phyloP scores from a whole-genome alignment of 2,888 invertebrate genomes.

The Lycia hirtaria region DNA sequence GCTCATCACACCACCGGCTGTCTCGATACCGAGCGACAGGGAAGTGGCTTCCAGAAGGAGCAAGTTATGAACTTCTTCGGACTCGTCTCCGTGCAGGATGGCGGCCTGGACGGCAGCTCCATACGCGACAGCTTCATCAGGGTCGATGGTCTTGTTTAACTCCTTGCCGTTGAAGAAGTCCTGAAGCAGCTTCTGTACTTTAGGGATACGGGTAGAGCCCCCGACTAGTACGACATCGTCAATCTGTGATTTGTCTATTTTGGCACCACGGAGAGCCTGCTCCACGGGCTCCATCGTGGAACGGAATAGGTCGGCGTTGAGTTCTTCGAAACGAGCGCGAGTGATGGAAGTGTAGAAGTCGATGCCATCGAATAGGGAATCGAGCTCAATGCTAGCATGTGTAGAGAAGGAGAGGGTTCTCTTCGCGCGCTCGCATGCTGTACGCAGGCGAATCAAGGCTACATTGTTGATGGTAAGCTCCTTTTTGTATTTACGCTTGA shows the following conservation, averaged over 20 bases:
- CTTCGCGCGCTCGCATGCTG: constrained; percentile 96
- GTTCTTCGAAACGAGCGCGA: constrained; percentile 97
- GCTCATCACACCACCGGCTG: constrained; percentile 96
- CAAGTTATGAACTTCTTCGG: constrained; percentile 95
- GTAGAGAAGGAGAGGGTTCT: constrained; percentile 94
- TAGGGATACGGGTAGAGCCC: constrained; percentile 98
- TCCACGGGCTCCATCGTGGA: constrained; percentile 98
- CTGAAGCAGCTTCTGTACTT: constrained; percentile 98
- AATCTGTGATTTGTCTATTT: constrained; percentile 96
- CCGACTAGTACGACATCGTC: constrained; percentile 97
- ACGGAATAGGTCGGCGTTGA: constrained; percentile 98
- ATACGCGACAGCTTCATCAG: constrained; percentile 98
- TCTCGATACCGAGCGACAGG: constrained; percentile 93
- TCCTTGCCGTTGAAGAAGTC: constrained; percentile 98
- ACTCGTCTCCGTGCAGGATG: constrained; percentile 95
- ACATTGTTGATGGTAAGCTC: constrained; percentile 95
- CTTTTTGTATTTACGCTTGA: constrained; percentile 97
- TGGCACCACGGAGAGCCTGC: constrained; percentile 97
- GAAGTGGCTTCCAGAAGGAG: constrained; percentile 96
- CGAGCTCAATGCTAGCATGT: constrained; percentile 97
- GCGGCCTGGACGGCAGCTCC: constrained; percentile 99
- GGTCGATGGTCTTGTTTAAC: constrained; percentile 98
- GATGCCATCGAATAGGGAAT: constrained; percentile 96
- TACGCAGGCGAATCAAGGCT: constrained; percentile 95
- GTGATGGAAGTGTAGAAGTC: constrained; percentile 98